Evolutionary conservation across 2,888 invertebrate species (phyloP), one percentile per base, ranked within the genome.

Genomic region (Amphimallon solstitiale): DNA sequence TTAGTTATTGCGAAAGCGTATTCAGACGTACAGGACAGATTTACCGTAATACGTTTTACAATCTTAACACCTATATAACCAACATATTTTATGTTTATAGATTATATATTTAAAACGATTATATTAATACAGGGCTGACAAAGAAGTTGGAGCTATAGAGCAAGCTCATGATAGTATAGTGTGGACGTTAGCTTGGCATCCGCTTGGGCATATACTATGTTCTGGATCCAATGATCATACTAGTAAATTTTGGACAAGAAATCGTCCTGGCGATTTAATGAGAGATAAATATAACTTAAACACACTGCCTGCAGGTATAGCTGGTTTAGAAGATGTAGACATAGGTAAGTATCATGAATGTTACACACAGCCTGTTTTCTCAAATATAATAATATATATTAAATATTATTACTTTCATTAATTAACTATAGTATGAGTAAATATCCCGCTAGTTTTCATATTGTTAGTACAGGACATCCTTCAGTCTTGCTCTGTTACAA

Each of bases 181-280:
- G 2, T 99, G 99, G 99, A 95, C 97, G 10, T 86, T 99, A 79
- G 97, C 97, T 29, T 99, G 99, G 99, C 99, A 99, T 86, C 99
- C 99, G 0, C 85, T 99, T 14, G 99, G 99, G 0, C 99, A 99
- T 78, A 98, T 99, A 75, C 85, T 99, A 34, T 98, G 97, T 78
- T 97, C 98, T 2, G 99, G 98, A 0, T 98, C 98, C n/a, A 99
- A 99, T 84, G 99, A 99, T 84, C 98, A 99, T 78, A 96, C 98
- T 21, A 94, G 92, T 19, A 99, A 99, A 84, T 99, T 99, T 84
- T 99, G 99, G 99, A 98, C 99, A 1, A 86, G 99, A 70, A 99
- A 99, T 84, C 89, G 98, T 51, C 99, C 99, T 0, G 99, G 99
- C 15, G 99, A 99, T 85, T 88, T 92, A 65, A 98, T 98, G 95